A percentile compares a stretch with the other conserved stretches of the same genome.
Evolutionary conservation across 2,113 vertebrate genomes (phyloP).

Genomic region (Aplodontia rufa): DNA sequence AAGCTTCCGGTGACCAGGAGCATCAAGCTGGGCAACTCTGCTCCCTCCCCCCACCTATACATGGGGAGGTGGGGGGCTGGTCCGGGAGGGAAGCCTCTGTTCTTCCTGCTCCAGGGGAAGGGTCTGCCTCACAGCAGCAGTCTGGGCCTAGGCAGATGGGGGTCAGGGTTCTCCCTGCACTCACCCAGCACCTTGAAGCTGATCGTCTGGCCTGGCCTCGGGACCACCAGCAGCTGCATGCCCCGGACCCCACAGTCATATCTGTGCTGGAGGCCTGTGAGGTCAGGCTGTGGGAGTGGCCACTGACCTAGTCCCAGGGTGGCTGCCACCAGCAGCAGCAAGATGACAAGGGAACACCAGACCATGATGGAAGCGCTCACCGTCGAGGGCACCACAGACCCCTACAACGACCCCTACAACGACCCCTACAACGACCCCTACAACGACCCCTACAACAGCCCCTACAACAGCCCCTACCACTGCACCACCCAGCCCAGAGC

Average conservation of each 20-base stretch:
- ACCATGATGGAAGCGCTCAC: neutral
- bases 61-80: neutral
- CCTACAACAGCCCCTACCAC: fast-evolving
- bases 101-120: neutral
- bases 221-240: slow-evolving; percentile 78
- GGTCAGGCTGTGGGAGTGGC: fast-evolving
- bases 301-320: neutral
- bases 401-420: fast-evolving
- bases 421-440: fast-evolving
- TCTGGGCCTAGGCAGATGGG: neutral
- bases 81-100: neutral
- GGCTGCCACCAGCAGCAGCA: neutral
- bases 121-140: no score
- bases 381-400: fast-evolving
- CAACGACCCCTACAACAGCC: no score
- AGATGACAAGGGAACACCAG: neutral
- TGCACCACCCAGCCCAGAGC: fast-evolving
- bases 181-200: slow-evolving; percentile 82
- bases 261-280: slow-evolving; percentile 26
- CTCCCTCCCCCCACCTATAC: neutral
- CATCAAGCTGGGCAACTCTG: neutral
- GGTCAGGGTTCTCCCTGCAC: fast-evolving
- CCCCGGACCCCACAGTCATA: slow-evolving; percentile 59
- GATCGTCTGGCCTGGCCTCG: neutral
- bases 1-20: neutral